These are phyloP conservation scores for Polypedilum vanderplanki DNA, from an alignment of 1,140 invertebrate genomes.

Conservation along the genomic window DNA sequence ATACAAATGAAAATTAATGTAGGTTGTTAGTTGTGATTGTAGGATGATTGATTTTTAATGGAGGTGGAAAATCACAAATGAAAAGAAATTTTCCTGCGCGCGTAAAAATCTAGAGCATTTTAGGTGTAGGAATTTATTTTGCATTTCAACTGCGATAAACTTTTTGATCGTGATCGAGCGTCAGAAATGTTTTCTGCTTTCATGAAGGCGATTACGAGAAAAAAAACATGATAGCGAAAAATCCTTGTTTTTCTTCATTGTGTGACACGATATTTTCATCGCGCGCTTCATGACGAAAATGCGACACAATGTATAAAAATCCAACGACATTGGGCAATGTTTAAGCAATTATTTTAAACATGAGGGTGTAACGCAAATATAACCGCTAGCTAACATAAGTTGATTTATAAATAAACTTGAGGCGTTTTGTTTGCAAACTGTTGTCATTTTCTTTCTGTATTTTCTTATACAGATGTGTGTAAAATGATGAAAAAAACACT, in stretches of 20 bases:
- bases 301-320: slow-evolving; percentile 15
- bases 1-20: slow-evolving; percentile 4
- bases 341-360: slow-evolving; percentile 15
- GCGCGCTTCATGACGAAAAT: neutral
- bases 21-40: neutral
- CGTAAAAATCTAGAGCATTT: too few relatives aligned
- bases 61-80: neutral
- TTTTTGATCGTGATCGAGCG: neutral
- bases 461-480: neutral
- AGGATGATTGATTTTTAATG: neutral
- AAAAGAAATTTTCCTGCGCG: too few relatives aligned
- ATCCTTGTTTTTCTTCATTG: slow-evolving; percentile 20
- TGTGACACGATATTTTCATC: slow-evolving; percentile 8
- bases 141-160: neutral
- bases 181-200: neutral
- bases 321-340: neutral
- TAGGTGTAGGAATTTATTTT: neutral
- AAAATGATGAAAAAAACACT: neutral
- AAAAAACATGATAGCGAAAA: neutral
- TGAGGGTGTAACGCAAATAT: neutral
- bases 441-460: neutral
- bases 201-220: neutral
- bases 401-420: slow-evolving; percentile 2
- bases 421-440: neutral
- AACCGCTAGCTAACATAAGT: neutral